Conservation (phyloP, 2,113 vertebrate genomes). For the Procapra przewalskii region DNA sequence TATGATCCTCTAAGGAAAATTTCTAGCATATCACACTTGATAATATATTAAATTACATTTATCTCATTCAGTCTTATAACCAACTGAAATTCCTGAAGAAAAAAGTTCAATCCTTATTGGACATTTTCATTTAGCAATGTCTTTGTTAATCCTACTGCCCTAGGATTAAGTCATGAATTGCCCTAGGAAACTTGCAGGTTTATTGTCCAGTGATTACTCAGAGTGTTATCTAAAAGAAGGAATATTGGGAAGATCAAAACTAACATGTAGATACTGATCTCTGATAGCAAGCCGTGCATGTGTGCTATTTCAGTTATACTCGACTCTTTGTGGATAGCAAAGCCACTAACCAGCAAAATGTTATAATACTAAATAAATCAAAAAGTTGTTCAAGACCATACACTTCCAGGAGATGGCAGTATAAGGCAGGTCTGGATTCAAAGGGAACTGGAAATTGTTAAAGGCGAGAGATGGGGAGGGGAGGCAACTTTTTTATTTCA, state of each 20-base stretch:
- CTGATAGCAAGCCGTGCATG: background rate
- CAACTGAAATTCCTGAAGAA: background rate
- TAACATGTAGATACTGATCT: background rate
- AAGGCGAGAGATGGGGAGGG: background rate
- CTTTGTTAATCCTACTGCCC: background rate
- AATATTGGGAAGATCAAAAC: background rate
- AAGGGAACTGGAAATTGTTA: background rate
- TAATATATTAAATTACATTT: background rate
- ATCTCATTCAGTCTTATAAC: background rate
- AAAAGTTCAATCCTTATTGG: background rate
- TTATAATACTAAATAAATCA: background rate
- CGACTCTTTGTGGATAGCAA: background rate
- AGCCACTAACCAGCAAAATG: background rate
- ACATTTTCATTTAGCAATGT: background rate
- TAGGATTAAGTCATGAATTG: background rate
- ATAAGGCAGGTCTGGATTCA: constrained; percentile 34
- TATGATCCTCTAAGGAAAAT: background rate
- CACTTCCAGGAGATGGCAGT: constrained; percentile 72
- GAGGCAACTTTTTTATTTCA: background rate
- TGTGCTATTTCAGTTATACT: background rate
- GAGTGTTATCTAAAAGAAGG: background rate
- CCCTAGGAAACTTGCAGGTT: background rate
- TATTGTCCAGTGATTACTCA: background rate
- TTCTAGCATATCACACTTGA: background rate
- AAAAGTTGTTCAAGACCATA: background rate